Evolutionary conservation across 1,140 invertebrate genomes (phyloP).

Genomic region (Trissolcus basalis): DNA sequence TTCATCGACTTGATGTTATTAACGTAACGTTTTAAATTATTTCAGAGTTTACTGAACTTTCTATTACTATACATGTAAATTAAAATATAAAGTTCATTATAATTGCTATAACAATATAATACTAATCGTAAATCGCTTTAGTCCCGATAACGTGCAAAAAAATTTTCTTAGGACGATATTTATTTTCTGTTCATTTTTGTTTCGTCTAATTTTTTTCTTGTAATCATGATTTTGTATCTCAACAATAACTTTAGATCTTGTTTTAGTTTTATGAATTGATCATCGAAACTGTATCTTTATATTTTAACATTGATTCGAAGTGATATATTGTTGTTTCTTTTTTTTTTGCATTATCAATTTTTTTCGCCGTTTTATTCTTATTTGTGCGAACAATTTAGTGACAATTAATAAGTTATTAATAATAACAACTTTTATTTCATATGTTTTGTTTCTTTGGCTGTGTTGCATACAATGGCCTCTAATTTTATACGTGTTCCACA

Average conservation of each 20-base stretch:
- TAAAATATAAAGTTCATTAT: slow-evolving; percentile 67
- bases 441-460: slow-evolving; percentile 35
- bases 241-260: slow-evolving; percentile 24
- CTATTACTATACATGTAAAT: slow-evolving; percentile 67
- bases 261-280: slow-evolving; percentile 42
- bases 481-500: slow-evolving; percentile 30
- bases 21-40: slow-evolving; percentile 69
- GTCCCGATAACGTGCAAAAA: slow-evolving; percentile 48
- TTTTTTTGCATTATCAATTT: slow-evolving; percentile 12
- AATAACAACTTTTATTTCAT: slow-evolving; percentile 32
- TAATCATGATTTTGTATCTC: slow-evolving; percentile 22
- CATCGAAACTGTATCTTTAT: slow-evolving; percentile 36
- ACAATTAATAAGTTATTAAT: neutral
- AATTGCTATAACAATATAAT: slow-evolving; percentile 61
- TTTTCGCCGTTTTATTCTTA: slow-evolving; percentile 15
- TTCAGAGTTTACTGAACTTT: slow-evolving; percentile 70
- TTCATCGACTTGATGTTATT: slow-evolving; percentile 67
- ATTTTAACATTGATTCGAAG: slow-evolving; percentile 37
- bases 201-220: slow-evolving; percentile 12
- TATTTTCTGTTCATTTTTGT: slow-evolving; percentile 32
- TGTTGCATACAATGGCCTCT: slow-evolving; percentile 31
- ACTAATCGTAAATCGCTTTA: slow-evolving; percentile 53
- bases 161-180: slow-evolving; percentile 33
- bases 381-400: slow-evolving; percentile 1
- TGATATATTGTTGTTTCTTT: slow-evolving; percentile 38